phyloP scores from a whole-genome alignment of 2,113 vertebrate species.

The Girardinichthys multiradiatus region DNA sequence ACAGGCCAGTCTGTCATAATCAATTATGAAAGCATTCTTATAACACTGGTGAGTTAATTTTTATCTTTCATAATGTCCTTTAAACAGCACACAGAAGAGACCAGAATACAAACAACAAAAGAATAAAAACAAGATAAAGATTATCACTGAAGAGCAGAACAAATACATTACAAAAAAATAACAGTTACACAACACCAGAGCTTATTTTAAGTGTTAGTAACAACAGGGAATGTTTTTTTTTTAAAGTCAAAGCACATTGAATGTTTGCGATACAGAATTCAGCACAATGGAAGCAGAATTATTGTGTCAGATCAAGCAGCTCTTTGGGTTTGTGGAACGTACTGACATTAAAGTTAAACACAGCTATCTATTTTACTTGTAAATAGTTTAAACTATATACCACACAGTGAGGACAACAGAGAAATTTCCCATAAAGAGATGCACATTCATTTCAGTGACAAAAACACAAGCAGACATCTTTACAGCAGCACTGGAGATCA shows the following conservation, averaged over 20 bases:
- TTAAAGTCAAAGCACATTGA: slow-evolving; percentile 29
- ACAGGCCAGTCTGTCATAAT: slow-evolving; percentile 34
- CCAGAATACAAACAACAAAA: slow-evolving; percentile 45
- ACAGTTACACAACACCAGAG: slow-evolving; percentile 47
- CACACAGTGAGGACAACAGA: slow-evolving; percentile 34
- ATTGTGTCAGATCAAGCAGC: slow-evolving; percentile 35
- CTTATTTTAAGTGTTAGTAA: slow-evolving; percentile 36
- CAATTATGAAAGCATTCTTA: slow-evolving; percentile 42
- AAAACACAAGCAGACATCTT: slow-evolving; percentile 49
- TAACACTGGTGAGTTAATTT: slow-evolving; percentile 29
- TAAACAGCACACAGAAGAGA: slow-evolving; percentile 45
- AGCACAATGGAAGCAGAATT: slow-evolving; percentile 15
- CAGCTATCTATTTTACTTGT: slow-evolving; percentile 5
- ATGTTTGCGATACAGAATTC: slow-evolving; percentile 33
- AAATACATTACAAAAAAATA: slow-evolving; percentile 49
- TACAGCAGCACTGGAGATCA: slow-evolving; percentile 30
- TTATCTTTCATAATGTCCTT: slow-evolving; percentile 50
- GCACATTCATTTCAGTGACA: slow-evolving; percentile 61
- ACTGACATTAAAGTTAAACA: slow-evolving; percentile 40
- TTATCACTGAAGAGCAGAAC: slow-evolving; percentile 46
- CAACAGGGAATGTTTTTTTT: slow-evolving; percentile 35
- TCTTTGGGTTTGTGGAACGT: slow-evolving; percentile 58
- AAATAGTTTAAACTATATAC: slow-evolving; percentile 22
- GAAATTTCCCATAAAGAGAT: slow-evolving; percentile 30
- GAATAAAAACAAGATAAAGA: slow-evolving; percentile 53